Percentiles rank a stretch among this genome's conserved stretches.
These are phyloP conservation scores for Lithophane ornitopus DNA, from an alignment of 2,888 invertebrate species.

Conservation along the genomic window DNA sequence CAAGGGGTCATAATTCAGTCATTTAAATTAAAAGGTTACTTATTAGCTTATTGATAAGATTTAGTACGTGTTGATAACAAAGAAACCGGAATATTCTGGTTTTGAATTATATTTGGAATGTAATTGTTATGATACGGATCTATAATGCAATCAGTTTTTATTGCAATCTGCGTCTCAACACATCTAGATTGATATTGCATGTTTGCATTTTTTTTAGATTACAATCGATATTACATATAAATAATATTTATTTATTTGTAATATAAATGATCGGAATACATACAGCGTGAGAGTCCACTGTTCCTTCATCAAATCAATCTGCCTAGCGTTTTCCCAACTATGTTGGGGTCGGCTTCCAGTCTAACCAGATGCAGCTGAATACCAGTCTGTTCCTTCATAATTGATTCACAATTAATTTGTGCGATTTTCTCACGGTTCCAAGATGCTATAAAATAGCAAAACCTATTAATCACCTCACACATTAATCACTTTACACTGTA, in stretches of 20 bases:
- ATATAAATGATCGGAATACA: neutral
- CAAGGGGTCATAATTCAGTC: neutral
- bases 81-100: constrained; percentile 15
- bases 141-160: constrained; percentile 23
- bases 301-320: neutral
- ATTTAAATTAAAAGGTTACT: constrained; percentile 24
- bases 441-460: neutral
- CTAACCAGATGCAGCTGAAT: too few relatives aligned
- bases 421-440: neutral
- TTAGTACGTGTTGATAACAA: constrained; percentile 35
- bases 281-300: neutral
- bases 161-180: constrained; percentile 6
- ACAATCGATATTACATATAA: neutral
- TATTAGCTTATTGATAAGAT: constrained; percentile 27
- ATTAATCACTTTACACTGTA: too few relatives aligned
- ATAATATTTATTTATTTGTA: neutral
- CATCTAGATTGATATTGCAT: constrained; percentile 3
- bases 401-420: neutral
- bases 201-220: neutral
- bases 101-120: neutral
- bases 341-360: too few relatives aligned
- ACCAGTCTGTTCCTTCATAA: neutral
- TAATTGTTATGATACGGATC: constrained; percentile 16
- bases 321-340: too few relatives aligned
- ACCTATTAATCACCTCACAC: neutral